A percentile compares a stretch with the other conserved stretches of the same genome.
Evolutionary conservation across 92 coral and sea anemone species (phyloP).

Genomic region (Umimayanthus kanabou): DNA sequence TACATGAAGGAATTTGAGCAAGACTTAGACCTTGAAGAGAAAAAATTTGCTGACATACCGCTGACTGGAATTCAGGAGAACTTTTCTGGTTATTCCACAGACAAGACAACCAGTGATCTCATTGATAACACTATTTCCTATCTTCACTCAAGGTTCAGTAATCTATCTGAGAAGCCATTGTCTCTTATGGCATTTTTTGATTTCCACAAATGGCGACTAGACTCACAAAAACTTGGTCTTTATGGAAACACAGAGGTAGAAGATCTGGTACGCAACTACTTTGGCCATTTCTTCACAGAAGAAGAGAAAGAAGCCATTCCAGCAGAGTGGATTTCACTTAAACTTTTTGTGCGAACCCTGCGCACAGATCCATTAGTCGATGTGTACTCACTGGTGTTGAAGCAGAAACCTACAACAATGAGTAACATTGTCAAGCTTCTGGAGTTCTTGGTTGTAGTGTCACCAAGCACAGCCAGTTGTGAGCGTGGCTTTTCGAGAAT

Average conservation of each 20-base stretch:
- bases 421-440: slow-evolving; percentile 38
- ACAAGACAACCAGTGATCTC: slow-evolving; percentile 48
- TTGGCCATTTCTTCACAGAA: slow-evolving; percentile 40
- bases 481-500: slow-evolving; percentile 28
- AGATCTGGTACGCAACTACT: slow-evolving; percentile 39
- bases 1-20: slow-evolving; percentile 54
- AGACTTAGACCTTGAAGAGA: slow-evolving; percentile 45
- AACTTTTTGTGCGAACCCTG: slow-evolving; percentile 42
- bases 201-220: slow-evolving; percentile 56
- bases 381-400: slow-evolving; percentile 43
- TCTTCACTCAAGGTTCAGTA: slow-evolving; percentile 39
- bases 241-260: slow-evolving; percentile 37
- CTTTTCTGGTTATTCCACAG: slow-evolving; percentile 44
- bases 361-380: slow-evolving; percentile 49
- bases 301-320: slow-evolving; percentile 47
- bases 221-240: slow-evolving; percentile 36
- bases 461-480: slow-evolving; percentile 30
- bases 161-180: slow-evolving; percentile 44
- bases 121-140: slow-evolving; percentile 44
- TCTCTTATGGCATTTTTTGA: slow-evolving; percentile 49
- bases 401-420: slow-evolving; percentile 49
- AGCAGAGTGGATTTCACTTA: slow-evolving; percentile 51
- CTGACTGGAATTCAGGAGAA: slow-evolving; percentile 50
- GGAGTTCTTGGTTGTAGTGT: background rate
- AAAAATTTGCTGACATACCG: slow-evolving; percentile 34